phyloP scores from a whole-genome alignment of 2,113 vertebrate species.

The Perca flavescens region DNA sequence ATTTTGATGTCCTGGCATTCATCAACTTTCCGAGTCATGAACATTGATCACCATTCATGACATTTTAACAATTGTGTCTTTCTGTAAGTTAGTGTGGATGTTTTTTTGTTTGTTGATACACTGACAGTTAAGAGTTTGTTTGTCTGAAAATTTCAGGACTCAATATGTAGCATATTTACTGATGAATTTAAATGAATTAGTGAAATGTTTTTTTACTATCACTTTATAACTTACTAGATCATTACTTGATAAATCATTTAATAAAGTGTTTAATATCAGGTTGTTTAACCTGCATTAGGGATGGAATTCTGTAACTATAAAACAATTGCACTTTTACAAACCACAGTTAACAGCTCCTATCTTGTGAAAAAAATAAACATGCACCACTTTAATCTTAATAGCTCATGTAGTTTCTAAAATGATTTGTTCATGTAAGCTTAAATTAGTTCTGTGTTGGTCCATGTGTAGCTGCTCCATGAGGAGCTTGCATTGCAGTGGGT shows the following conservation, averaged over 20 bases:
- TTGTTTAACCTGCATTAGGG: neutral
- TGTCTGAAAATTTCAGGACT: neutral
- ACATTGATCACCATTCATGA: slow-evolving; percentile 34
- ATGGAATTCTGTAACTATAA: neutral
- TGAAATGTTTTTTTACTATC: neutral
- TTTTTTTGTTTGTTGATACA: neutral
- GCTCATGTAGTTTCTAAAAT: neutral
- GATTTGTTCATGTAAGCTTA: slow-evolving; percentile 10
- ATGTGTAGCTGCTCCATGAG: slow-evolving; percentile 88
- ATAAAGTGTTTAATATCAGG: neutral
- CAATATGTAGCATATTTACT: slow-evolving; percentile 1
- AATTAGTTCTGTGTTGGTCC: slow-evolving; percentile 23
- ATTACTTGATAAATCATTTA: neutral
- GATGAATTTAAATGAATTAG: neutral
- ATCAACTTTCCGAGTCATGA: slow-evolving; percentile 33
- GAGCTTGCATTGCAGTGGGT: slow-evolving; percentile 94
- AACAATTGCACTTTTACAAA: neutral
- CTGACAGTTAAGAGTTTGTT: neutral
- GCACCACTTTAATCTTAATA: neutral
- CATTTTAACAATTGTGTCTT: slow-evolving; percentile 26
- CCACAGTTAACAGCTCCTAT: slow-evolving; percentile 1
- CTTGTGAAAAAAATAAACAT: neutral
- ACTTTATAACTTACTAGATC: neutral
- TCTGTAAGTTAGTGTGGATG: slow-evolving; percentile 3
- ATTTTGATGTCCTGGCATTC: slow-evolving; percentile 37